Conservation (phyloP, 2,797 vertebrate species). For the Bovichtus variegatus region DNA sequence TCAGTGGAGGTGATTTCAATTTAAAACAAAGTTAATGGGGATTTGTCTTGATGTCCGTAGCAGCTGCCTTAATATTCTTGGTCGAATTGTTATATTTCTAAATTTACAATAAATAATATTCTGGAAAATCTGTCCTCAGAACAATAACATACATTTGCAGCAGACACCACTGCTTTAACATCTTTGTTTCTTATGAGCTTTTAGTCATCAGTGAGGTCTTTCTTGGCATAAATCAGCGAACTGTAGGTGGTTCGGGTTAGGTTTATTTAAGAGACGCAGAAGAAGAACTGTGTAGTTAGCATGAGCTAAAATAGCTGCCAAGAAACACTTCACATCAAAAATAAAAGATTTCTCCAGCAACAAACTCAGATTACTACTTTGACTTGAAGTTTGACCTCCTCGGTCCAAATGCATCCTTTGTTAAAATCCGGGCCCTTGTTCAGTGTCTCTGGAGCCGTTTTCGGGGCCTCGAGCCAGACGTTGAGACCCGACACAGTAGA, state of each 20-base stretch:
- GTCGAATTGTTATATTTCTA: neutral
- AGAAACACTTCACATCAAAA: neutral
- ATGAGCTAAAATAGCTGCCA: neutral
- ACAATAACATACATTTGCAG: too few species aligned
- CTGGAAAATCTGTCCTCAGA: neutral
- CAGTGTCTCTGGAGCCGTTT: neutral
- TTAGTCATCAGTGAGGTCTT: too few species aligned
- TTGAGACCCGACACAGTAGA: conserved; percentile 13
- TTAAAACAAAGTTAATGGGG: too few species aligned
- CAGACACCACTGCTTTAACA: too few species aligned
- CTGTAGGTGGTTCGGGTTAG: neutral
- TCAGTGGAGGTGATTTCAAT: too few species aligned
- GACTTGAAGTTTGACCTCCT: neutral
- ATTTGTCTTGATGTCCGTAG: too few species aligned
- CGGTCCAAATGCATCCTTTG: neutral
- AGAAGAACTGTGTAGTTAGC: neutral
- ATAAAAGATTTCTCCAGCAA: neutral
- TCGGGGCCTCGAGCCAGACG: conserved; percentile 16
- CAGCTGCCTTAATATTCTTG: neutral
- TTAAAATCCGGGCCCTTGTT: neutral
- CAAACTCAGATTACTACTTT: neutral
- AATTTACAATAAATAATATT: neutral
- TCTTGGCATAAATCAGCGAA: neutral
- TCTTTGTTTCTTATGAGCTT: too few species aligned
- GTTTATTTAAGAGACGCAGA: neutral